Conservation (phyloP, 1,140 invertebrate genomes). For the Diachasmimorpha longicaudata region DNA sequence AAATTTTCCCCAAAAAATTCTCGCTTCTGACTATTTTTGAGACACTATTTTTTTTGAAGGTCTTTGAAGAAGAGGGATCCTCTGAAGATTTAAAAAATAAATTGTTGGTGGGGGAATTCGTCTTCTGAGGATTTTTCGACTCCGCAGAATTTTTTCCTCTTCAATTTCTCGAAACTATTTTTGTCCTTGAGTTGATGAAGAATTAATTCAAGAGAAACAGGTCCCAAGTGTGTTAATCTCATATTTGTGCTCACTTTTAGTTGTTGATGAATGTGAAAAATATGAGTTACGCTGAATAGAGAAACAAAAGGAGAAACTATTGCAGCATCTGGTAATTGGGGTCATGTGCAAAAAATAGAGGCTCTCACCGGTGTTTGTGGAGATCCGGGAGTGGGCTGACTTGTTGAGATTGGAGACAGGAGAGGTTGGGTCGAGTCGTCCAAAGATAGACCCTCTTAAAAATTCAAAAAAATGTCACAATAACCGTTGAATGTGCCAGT, state of each 20-base stretch:
- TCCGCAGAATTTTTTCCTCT: too few relatives aligned
- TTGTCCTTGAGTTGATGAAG: not conserved
- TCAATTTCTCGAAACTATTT: too few relatives aligned
- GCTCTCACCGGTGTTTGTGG: not conserved
- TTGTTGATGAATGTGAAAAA: not conserved
- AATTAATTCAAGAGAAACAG: not conserved
- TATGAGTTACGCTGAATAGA: not conserved
- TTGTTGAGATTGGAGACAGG: not conserved
- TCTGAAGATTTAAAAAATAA: too few relatives aligned
- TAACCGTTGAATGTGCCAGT: too few relatives aligned
- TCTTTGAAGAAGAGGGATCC: too few relatives aligned
- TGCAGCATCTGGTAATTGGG: conserved; percentile 10
- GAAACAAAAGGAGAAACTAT: not conserved
- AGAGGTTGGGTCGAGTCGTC: not conserved
- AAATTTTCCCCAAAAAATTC: too few relatives aligned
- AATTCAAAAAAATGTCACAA: too few relatives aligned
- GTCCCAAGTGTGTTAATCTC: not conserved
- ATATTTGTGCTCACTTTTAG: not conserved
- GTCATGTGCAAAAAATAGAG: not conserved
- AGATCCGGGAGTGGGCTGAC: not conserved
- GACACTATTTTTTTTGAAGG: too few relatives aligned
- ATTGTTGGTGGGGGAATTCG: too few relatives aligned
- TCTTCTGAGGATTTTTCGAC: too few relatives aligned
- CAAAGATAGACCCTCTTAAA: not conserved
- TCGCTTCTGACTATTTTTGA: too few relatives aligned